A percentile compares a stretch with the other conserved stretches of the same genome.
Evolutionary conservation across 2,888 invertebrate species (phyloP).

Genomic region (Volucella zonaria): DNA sequence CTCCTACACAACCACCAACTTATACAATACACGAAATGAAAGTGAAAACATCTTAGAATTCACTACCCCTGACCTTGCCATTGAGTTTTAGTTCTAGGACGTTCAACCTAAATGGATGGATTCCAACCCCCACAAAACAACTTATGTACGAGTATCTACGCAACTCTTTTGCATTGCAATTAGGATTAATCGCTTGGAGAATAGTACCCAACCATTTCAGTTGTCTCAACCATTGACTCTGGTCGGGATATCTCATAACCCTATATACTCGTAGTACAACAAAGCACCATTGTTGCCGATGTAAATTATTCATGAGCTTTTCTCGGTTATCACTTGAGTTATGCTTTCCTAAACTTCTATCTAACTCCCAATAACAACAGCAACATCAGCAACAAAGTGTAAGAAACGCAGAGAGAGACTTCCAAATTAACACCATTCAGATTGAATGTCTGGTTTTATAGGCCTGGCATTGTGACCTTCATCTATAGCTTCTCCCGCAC

Average conservation of each 20-base stretch:
- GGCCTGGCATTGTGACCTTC: slow-evolving; percentile 14
- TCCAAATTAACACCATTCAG: slow-evolving; percentile 29
- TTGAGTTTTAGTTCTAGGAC: neutral
- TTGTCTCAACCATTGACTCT: too few relatives aligned
- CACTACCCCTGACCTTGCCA: neutral
- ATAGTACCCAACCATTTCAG: neutral
- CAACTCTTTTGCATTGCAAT: slow-evolving; percentile 33
- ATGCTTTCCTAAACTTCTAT: slow-evolving; percentile 13
- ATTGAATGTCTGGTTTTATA: slow-evolving; percentile 34
- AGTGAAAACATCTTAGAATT: neutral
- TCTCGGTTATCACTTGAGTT: slow-evolving; percentile 34
- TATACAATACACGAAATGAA: neutral
- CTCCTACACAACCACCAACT: neutral
- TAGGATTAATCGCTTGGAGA: slow-evolving; percentile 27
- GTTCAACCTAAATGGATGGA: neutral
- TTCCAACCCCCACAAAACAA: neutral
- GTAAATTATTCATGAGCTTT: slow-evolving; percentile 45
- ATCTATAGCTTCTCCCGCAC: neutral
- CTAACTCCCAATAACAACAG: too few relatives aligned
- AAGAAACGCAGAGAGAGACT: neutral
- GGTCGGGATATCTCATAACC: neutral
- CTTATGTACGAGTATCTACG: slow-evolving; percentile 2
- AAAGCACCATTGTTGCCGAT: slow-evolving; percentile 14
- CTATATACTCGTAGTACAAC: too few relatives aligned
- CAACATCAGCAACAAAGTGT: slow-evolving; percentile 12